Evolutionary conservation across 2,797 vertebrate genomes (phyloP).

Genomic region (Acanthopagrus latus): DNA sequence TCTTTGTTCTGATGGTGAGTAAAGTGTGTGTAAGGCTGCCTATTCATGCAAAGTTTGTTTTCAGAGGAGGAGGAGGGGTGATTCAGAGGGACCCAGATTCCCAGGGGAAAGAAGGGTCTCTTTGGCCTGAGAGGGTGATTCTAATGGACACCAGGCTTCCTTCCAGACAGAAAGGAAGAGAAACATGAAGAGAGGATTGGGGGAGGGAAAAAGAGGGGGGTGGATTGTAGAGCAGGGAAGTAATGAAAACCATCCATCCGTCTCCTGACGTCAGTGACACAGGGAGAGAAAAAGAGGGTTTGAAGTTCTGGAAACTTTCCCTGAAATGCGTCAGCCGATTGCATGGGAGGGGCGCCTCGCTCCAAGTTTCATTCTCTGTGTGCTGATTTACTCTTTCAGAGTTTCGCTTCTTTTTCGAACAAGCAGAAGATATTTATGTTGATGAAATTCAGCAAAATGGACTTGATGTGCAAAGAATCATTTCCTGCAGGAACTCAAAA

Average conservation of each 20-base stretch:
- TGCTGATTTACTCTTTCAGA: constrained; percentile 51
- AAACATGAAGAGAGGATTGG: constrained; percentile 21
- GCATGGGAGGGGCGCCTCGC: constrained; percentile 24
- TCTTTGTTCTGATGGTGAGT: constrained; percentile 40
- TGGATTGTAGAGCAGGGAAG: constrained; percentile 31
- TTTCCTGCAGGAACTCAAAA: neutral
- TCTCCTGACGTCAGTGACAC: constrained; percentile 66
- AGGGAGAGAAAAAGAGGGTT: constrained; percentile 37
- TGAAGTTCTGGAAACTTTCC: constrained; percentile 66
- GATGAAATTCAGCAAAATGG: constrained; percentile 24
- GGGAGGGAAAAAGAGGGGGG: constrained; percentile 5
- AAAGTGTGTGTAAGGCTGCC: constrained; percentile 46
- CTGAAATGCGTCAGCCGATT: constrained; percentile 45
- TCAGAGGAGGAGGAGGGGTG: neutral
- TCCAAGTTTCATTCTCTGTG: constrained; percentile 42
- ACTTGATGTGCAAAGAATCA: neutral
- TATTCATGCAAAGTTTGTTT: constrained; percentile 62
- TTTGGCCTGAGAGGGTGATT: constrained; percentile 69
- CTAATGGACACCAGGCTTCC: constrained; percentile 79
- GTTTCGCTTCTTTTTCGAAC: constrained; percentile 36
- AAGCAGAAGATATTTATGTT: constrained; percentile 28
- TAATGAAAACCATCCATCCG: constrained; percentile 82
- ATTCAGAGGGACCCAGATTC: constrained; percentile 62
- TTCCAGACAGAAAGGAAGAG: constrained; percentile 63
- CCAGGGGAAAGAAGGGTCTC: constrained; percentile 70